Base-by-base conservation (phyloP, 2,113 vertebrate genomes). In the Grammomys surdaster region DNA sequence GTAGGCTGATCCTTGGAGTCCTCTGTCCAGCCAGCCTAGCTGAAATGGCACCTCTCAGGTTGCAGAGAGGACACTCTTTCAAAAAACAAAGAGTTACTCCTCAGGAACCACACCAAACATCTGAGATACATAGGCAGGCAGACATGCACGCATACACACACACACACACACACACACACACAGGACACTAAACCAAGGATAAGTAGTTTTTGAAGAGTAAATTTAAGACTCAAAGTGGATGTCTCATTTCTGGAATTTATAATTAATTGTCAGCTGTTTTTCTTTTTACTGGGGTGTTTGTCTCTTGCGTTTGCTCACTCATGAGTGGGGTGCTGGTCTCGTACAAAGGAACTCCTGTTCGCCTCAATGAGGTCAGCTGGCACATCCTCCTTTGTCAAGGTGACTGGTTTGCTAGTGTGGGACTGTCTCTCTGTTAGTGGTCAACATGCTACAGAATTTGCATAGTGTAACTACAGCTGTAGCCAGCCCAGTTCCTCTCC, bases 301-400 rank as follows among this genome's bases (percentile, higher is more conserved):
- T 92, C 54, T 69, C 90, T 95, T 92, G 51, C 76, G 36, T 46
- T 67, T 67, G 76, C 24, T 92, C 67, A 5, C 51, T 78, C 40
- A 8, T 60, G 36, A 40, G 1, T 72, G 33, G 40, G 54, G 16
- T 40, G 7, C 93, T 82, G 97, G 96, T 91, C 19, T 4, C 16
- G 20, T 63, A 72, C 31, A 14, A 3, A 16, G 46, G 20, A 88
- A 75, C 90, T 97, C 97, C 88, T 95, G 4, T 43, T 97, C 96
- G 70, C 73, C 93, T 6, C 54, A 4, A 75, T 91, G 86, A 88
- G 78, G 67, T 77, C 95, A 94, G 75, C 17, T 94, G 84, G 19
- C 95, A 46, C 48, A 72, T 54, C 84, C 3, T 92, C 1, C 56
- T 89, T 20, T 95, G 48, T 91, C 54, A 95, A 90, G 46, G 89